phyloP scores from a whole-genome alignment of 2,797 vertebrate species.

The Carcharodon carcharias region DNA sequence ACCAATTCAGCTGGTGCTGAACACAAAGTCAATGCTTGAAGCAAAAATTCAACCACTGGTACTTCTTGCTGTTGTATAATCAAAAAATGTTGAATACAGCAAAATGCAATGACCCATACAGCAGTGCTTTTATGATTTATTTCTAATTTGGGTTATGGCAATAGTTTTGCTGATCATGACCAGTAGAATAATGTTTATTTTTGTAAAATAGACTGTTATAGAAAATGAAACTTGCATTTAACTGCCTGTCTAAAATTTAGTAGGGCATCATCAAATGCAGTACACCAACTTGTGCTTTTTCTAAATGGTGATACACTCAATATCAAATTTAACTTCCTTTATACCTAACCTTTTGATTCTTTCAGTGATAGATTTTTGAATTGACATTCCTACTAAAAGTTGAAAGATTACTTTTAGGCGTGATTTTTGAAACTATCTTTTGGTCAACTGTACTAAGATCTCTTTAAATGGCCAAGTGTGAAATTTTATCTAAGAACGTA shows the following conservation, averaged over 20 bases:
- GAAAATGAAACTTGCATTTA: background rate
- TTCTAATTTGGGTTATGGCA: background rate
- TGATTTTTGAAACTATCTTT: background rate
- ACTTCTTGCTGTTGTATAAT: background rate
- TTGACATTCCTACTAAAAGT: background rate
- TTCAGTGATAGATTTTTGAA: background rate
- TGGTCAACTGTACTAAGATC: background rate
- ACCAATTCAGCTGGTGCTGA: background rate
- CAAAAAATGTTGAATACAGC: background rate
- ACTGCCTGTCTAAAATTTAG: background rate
- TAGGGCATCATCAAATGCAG: background rate
- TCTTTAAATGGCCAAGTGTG: background rate
- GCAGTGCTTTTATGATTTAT: background rate
- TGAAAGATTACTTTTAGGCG: background rate
- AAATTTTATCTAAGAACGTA: background rate
- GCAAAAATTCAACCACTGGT: background rate
- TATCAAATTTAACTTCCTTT: background rate
- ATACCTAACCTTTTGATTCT: background rate
- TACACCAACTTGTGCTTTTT: background rate
- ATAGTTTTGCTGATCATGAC: background rate
- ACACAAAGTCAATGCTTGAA: conserved; percentile 1
- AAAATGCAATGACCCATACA: background rate
- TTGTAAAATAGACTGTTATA: background rate
- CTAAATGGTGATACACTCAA: background rate
- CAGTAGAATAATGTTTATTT: background rate